A percentile compares a stretch with the other conserved stretches of the same genome.
These are phyloP conservation scores for Magallana nippona DNA, from an alignment of 2,888 invertebrate species.

Conservation along the genomic window DNA sequence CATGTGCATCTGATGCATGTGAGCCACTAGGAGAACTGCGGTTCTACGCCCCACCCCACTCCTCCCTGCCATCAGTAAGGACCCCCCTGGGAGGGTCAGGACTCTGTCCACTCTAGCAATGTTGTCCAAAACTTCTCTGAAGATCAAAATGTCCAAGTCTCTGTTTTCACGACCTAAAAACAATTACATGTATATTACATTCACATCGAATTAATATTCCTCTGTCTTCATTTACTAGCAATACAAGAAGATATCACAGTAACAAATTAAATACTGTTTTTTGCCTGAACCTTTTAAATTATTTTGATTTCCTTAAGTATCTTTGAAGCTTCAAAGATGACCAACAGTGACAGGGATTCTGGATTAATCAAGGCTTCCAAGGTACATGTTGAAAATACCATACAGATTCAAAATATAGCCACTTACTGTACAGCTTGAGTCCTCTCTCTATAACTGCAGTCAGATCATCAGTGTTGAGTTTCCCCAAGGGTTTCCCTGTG, in stretches of 20 bases:
- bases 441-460: slow-evolving; percentile 80
- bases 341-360: too few relatives aligned
- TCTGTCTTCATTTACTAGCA: too few relatives aligned
- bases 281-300: too few relatives aligned
- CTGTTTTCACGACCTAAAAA: slow-evolving; percentile 85
- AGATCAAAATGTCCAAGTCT: slow-evolving; percentile 84
- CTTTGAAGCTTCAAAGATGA: too few relatives aligned
- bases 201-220: too few relatives aligned
- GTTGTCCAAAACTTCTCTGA: slow-evolving; percentile 85
- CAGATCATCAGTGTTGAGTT: slow-evolving; percentile 82
- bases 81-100: slow-evolving; percentile 84
- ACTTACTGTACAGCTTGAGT: slow-evolving; percentile 77
- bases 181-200: slow-evolving; percentile 38
- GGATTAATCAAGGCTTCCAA: too few relatives aligned
- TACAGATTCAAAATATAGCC: too few relatives aligned
- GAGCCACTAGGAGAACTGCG: slow-evolving; percentile 87
- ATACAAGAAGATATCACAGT: too few relatives aligned
- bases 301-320: too few relatives aligned
- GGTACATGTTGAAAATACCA: too few relatives aligned
- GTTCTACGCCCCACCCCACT: slow-evolving; percentile 91
- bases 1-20: slow-evolving; percentile 86
- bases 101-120: slow-evolving; percentile 85
- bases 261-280: too few relatives aligned
- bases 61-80: slow-evolving; percentile 87
- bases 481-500: slow-evolving; percentile 80